phyloP scores from a whole-genome alignment of 2,888 invertebrate genomes.

The Parochlus steinenii region DNA sequence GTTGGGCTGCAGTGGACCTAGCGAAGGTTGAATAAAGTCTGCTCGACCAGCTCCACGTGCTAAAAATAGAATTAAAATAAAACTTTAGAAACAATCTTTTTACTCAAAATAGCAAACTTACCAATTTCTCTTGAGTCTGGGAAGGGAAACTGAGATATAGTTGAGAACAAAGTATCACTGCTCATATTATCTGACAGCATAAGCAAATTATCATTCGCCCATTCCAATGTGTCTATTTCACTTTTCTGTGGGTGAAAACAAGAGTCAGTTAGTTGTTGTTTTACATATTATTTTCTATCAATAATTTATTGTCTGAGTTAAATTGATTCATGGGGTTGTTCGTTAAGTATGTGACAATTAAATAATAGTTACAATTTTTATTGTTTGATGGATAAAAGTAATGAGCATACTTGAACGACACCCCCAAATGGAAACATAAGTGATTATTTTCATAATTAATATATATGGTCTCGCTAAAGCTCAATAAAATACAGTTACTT shows the following conservation, averaged over 20 bases:
- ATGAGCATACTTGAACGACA: no score
- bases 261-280: no score
- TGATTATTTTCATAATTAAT: no score
- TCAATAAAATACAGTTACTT: no score
- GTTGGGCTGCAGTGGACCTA: slow-evolving; percentile 92
- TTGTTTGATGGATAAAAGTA: no score
- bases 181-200: slow-evolving; percentile 35
- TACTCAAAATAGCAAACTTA: slow-evolving; percentile 25
- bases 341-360: no score
- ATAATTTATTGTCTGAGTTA: no score
- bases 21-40: slow-evolving; percentile 96
- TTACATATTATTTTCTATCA: no score
- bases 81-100: slow-evolving; percentile 1
- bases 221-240: slow-evolving; percentile 30
- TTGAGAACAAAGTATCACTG: slow-evolving; percentile 81
- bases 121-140: slow-evolving; percentile 94
- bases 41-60: slow-evolving; percentile 75
- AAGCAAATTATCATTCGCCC: slow-evolving; percentile 27
- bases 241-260: slow-evolving; percentile 21
- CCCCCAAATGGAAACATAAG: background rate
- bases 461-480: no score
- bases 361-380: no score
- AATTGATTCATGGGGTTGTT: no score
- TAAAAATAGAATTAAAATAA: slow-evolving; percentile 27
- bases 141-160: slow-evolving; percentile 77